Conservation (phyloP, 2,113 vertebrate genomes). For the Sula dactylatra region DNA sequence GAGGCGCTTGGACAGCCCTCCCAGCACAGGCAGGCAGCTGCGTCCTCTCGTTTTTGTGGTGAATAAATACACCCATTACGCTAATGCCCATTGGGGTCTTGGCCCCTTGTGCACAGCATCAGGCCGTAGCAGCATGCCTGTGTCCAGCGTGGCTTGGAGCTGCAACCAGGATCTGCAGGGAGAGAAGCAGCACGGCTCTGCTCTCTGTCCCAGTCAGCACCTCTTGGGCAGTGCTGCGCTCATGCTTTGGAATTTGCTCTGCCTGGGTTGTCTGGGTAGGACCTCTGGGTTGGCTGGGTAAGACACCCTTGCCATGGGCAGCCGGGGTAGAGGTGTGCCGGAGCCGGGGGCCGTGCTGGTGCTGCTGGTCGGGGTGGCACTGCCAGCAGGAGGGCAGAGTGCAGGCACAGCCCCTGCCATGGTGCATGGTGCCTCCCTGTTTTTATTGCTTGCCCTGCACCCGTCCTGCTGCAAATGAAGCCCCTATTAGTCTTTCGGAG, state of each 20-base stretch:
- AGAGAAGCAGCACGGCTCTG: background rate
- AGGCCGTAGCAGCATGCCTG: background rate
- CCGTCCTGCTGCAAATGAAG: background rate
- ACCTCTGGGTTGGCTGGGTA: fast-evolving
- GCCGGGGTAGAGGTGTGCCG: background rate
- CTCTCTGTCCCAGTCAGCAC: background rate
- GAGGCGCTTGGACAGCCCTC: background rate
- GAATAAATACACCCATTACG: fast-evolving
- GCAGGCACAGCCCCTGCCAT: background rate
- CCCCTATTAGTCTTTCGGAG: background rate
- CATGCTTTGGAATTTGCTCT: background rate
- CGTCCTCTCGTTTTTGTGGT: fast-evolving
- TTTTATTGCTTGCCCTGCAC: background rate
- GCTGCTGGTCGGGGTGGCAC: background rate
- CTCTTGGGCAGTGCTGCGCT: background rate
- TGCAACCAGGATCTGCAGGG: background rate
- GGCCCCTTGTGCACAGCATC: fast-evolving
- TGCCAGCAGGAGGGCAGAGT: background rate
- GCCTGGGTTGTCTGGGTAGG: fast-evolving
- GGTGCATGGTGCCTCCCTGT: background rate
- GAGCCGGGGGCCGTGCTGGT: fast-evolving
- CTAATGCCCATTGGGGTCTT: background rate
- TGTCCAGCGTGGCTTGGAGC: background rate
- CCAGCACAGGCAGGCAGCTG: background rate
- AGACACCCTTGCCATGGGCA: background rate